Base-by-base conservation (phyloP, 2,113 vertebrate species). In the Oncorhynchus nerka region DNA sequence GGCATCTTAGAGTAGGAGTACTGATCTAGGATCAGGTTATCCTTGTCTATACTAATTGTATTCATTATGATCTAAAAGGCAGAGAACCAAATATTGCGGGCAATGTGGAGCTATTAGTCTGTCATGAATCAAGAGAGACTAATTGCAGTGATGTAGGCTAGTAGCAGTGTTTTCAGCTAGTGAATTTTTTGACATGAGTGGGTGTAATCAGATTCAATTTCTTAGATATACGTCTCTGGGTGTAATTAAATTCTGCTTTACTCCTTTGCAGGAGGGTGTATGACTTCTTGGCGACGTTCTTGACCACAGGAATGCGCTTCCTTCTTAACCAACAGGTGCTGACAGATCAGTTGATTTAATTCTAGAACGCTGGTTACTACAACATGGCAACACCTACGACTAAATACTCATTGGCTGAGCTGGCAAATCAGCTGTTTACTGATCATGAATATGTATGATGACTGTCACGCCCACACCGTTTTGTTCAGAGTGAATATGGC, bases 261-360 rank as follows among this genome's bases (percentile, higher is more conserved):
- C 5, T 61, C 59, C 15, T 12, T 64, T 64, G 61, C 85, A 99
- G 98, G 91, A 96, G 86, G 78, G 90, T 99, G 49, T 99, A 99
- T 0, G 91, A 95, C 22, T 92, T 98, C 76, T 80, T 99, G 64
- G 89, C 92, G 22, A 89, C 88, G 0, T 95, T 99, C 78, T 88
- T 98, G 0, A 90, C 94, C 20, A 93, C 95, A 0, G 97, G 95
- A 24, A 94, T 99, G 95, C 95, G 96, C 34, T 96, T 95, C 83
- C 83, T 97, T 49, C 90, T 99, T 77, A 97, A 96, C 86, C 92
- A 95, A 79, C 93, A 95, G 97, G 97, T 99, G 83, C 20, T 65
- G 34, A 4, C 11, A 55, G 55, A 51, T 20, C 55, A 30, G 45
- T 75, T 26, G 26, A 62, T 62, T 22, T 22, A 3, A 22, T 62